phyloP scores from a whole-genome alignment of 2,797 vertebrate genomes.

The Monodelphis domestica region DNA sequence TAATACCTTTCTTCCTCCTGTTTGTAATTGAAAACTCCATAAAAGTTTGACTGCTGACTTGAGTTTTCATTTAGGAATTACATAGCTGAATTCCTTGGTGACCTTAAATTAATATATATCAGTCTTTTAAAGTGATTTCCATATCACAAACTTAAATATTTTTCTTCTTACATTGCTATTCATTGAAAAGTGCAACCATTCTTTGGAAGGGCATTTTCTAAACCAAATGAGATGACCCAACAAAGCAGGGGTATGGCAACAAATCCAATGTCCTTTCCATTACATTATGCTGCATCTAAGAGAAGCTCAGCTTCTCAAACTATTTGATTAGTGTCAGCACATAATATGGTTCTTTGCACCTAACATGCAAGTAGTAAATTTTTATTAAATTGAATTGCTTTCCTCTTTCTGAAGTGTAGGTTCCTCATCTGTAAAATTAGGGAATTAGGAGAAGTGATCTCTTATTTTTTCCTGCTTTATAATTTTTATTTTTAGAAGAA shows the following conservation, averaged over 20 bases:
- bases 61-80: too few relatives aligned
- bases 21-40: too few relatives aligned
- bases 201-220: too few relatives aligned
- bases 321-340: background rate
- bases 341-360: background rate
- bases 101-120: too few relatives aligned
- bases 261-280: background rate
- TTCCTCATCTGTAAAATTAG: background rate
- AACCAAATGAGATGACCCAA: background rate
- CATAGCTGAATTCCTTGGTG: too few relatives aligned
- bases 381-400: background rate
- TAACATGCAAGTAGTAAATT: background rate
- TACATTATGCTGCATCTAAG: background rate
- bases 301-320: background rate
- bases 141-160: background rate
- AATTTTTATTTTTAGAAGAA: too few relatives aligned
- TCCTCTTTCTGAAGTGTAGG: background rate
- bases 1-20: too few relatives aligned
- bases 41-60: too few relatives aligned
- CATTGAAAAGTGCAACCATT: background rate
- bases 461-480: too few relatives aligned
- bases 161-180: background rate
- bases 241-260: background rate
- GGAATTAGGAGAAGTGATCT: background rate
- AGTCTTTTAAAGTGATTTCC: too few relatives aligned